Conservation (phyloP, 2,797 vertebrate genomes). For the Poeciliopsis infans region DNA sequence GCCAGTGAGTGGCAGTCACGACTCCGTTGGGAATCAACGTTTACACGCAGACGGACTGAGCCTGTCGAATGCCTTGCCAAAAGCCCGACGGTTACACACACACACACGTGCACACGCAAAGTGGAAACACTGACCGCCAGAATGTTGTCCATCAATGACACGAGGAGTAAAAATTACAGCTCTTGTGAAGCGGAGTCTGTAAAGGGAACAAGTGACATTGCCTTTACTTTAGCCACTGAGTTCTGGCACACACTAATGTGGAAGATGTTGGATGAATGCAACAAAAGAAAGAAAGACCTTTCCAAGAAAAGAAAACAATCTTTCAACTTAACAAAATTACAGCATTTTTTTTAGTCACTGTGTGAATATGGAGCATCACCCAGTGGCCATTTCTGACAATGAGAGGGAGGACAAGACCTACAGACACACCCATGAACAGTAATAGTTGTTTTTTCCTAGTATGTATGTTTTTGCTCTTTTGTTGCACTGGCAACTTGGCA, state of each 20-base stretch:
- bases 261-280: constrained; percentile 43
- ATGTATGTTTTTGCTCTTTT: background rate
- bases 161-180: constrained; percentile 55
- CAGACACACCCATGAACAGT: background rate
- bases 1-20: constrained; percentile 74
- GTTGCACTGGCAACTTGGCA: background rate
- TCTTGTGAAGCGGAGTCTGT: constrained; percentile 52
- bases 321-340: background rate
- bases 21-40: constrained; percentile 74
- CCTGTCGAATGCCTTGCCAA: constrained; percentile 60
- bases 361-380: background rate
- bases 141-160: constrained; percentile 68
- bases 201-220: constrained; percentile 59
- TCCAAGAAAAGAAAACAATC: background rate
- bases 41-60: constrained; percentile 69
- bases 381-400: background rate
- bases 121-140: constrained; percentile 60
- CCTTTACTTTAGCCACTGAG: constrained; percentile 53
- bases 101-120: constrained; percentile 14
- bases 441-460: background rate
- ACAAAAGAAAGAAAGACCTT: constrained; percentile 27
- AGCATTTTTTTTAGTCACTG: background rate
- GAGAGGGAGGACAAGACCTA: background rate
- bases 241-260: constrained; percentile 57
- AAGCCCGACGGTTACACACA: constrained; percentile 28